Evolutionary conservation across 2,113 vertebrate genomes (phyloP).

Genomic region (Galemys pyrenaicus): DNA sequence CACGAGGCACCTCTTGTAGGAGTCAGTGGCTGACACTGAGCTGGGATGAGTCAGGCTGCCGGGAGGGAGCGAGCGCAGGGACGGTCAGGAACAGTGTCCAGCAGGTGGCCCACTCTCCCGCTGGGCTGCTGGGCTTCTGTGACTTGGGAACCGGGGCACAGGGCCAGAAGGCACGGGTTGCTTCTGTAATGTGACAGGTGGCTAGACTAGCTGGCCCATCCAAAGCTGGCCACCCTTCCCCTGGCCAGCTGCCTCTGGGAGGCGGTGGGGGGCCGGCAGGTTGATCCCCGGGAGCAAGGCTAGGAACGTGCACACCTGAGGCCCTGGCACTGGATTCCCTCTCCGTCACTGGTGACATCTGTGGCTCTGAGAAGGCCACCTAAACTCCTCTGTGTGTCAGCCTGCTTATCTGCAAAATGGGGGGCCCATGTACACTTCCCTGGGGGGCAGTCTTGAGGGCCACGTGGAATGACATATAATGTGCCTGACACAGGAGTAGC

Average conservation of each 20-base stretch:
- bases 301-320: neutral
- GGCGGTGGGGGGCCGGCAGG: neutral
- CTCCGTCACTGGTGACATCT: neutral
- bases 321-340: neutral
- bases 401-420: neutral
- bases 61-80: neutral
- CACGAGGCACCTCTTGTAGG: neutral
- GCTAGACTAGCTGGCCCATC: conserved; percentile 39
- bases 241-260: neutral
- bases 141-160: neutral
- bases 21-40: neutral
- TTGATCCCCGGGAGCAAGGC: neutral
- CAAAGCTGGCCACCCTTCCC: neutral
- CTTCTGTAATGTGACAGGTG: conserved; percentile 68
- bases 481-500: neutral
- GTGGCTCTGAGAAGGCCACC: neutral
- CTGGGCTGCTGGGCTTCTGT: neutral
- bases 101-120: neutral
- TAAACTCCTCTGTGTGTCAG: neutral
- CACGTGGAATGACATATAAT: neutral
- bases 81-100: neutral
- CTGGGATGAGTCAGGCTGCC: neutral
- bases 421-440: neutral
- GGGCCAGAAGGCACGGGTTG: conserved; percentile 61
- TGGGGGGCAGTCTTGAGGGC: neutral